phyloP scores from a whole-genome alignment of 2,888 invertebrate species.

The Nephrocerus scutellatus region DNA sequence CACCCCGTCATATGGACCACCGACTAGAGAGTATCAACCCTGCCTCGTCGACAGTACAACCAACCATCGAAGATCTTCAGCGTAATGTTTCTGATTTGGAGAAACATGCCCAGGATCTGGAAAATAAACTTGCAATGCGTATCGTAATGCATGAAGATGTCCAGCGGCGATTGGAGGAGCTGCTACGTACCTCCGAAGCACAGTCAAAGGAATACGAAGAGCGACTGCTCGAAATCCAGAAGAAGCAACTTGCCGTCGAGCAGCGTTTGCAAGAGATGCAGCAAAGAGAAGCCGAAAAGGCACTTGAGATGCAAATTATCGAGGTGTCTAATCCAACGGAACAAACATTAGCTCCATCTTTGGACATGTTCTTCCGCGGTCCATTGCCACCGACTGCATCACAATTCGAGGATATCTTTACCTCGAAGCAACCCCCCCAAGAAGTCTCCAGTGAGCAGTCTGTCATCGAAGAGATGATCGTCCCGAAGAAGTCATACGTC shows the following conservation, averaged over 20 bases:
- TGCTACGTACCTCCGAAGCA: constrained; percentile 26
- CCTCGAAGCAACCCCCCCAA: constrained; percentile 22
- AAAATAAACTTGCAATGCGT: constrained; percentile 39
- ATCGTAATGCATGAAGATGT: constrained; percentile 25
- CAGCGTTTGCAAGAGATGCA: constrained; percentile 20
- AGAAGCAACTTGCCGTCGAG: constrained; percentile 15
- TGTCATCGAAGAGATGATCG: constrained; percentile 47
- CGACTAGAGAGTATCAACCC: background rate
- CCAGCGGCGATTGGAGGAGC: constrained; percentile 27
- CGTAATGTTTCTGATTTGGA: constrained; percentile 45
- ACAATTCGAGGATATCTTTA: too few species aligned
- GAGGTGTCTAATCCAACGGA: constrained; percentile 14
- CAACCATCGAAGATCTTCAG: constrained; percentile 45
- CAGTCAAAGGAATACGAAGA: constrained; percentile 29
- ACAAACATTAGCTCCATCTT: constrained; percentile 26
- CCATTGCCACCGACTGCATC: too few species aligned
- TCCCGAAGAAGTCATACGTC: constrained; percentile 52
- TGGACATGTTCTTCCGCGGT: constrained; percentile 43
- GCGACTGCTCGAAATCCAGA: constrained; percentile 23
- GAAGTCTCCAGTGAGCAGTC: constrained; percentile 28
- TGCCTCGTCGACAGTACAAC: constrained; percentile 29
- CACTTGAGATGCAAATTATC: constrained; percentile 29
- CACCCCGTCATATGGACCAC: constrained; percentile 22
- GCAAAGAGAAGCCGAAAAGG: constrained; percentile 24
- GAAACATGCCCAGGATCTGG: constrained; percentile 44